phyloP scores from a whole-genome alignment of 2,888 invertebrate genomes.

The Galeopsomyia nigrocyanea region DNA sequence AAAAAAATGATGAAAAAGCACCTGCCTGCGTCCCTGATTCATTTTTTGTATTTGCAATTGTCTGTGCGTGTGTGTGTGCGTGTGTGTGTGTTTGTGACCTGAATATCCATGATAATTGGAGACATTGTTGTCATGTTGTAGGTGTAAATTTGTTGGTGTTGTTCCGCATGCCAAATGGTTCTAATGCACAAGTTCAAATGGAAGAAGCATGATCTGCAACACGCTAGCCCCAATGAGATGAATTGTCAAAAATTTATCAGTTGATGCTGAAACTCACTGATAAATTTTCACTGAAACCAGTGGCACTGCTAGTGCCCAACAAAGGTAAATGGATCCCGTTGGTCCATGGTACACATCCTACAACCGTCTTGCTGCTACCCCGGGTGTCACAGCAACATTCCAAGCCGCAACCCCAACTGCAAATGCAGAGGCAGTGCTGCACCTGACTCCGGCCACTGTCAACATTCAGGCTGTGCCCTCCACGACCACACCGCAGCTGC shows the following conservation, averaged over 20 bases:
- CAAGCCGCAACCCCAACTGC: constrained; percentile 78
- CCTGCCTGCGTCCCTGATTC: background rate
- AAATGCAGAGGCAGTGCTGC: constrained; percentile 72
- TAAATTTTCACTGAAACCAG: constrained; percentile 5
- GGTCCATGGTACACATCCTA: constrained; percentile 91
- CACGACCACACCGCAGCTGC: constrained; percentile 77
- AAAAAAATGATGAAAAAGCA: background rate
- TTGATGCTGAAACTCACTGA: constrained; percentile 37
- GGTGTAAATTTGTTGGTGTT: constrained; percentile 21
- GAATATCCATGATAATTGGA: too few relatives aligned
- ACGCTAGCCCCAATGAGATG: constrained; percentile 9
- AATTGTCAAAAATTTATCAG: constrained; percentile 44
- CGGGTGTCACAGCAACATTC: constrained; percentile 73
- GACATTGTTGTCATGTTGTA: background rate
- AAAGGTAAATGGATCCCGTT: constrained; percentile 83
- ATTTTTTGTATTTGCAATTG: background rate
- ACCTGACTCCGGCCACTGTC: constrained; percentile 69
- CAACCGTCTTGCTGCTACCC: constrained; percentile 83
- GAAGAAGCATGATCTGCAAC: constrained; percentile 25
- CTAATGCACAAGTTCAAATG: constrained; percentile 46
- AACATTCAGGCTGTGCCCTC: constrained; percentile 69
- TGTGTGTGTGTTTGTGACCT: background rate
- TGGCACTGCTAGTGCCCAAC: constrained; percentile 42
- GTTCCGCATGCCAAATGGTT: constrained; percentile 38
- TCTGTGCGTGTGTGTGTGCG: too few relatives aligned